Evolutionary conservation across 2,888 invertebrate species (phyloP), one percentile per base, ranked within the genome.

Genomic region (Ormyrus thymus): DNA sequence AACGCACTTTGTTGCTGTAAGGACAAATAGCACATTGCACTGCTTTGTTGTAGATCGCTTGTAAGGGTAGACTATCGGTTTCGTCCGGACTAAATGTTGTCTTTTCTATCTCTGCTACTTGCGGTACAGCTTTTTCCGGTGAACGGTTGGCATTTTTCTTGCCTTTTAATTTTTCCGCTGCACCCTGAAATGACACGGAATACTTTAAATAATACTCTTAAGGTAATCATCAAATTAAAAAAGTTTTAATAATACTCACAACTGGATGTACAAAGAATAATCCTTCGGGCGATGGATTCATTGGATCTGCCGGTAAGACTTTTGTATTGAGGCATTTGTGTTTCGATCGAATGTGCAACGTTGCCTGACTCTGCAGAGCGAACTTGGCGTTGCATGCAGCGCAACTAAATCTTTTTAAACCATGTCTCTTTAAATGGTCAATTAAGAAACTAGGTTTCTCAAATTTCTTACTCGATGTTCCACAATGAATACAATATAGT

Each of bases 1-100:
- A 92, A 0, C 94, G 91, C 6, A 94, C 94, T 89, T 95, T 94
- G 0, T 94, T 94, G 29, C 91, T 91, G 84, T 94, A 96, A 51
- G 92, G 91, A 86, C 96, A 96, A 5, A 93, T 87, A 0, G 92
- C 92, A 85, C 96, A 96, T 62, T 91, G 91, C 0, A 94, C 91
- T 1, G 91, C 91, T 7, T 92, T 92, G 51, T 92, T 92, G 75
- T 94, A 93, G 69, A 95, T 94, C 0, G 94, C 92, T 50, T 92
- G 92, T 11, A 93, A 91, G 0, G 96, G 95, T 62, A 96, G 86
- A 11, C 90, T 88, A 13, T 93, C 91, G 6, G 94, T 91, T 83
- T 96, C 95, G 7, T 91, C 91, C 0, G 95, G 94, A 0, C 91
- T 91, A 84, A 90, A 93, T 0, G 83, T 85, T 0, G 83, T 83